These are phyloP conservation scores for Acromyrmex heyeri DNA, from an alignment of 1,140 invertebrate genomes.

Conservation along the genomic window DNA sequence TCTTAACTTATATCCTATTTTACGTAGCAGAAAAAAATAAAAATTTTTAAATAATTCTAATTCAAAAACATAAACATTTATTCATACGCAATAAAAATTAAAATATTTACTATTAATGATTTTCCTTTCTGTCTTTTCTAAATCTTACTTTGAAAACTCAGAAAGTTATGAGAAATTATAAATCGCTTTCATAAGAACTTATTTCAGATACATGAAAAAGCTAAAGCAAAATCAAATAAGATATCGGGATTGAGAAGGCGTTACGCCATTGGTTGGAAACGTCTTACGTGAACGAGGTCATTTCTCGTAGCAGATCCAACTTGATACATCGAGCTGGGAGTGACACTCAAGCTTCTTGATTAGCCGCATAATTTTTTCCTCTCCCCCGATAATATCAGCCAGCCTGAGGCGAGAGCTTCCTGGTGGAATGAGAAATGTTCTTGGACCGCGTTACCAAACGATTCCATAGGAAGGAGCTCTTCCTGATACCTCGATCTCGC, in stretches of 20 bases:
- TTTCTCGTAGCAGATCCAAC: constrained; percentile 65
- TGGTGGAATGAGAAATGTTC: constrained; percentile 57
- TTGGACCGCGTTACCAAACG: constrained; percentile 54
- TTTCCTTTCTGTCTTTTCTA: neutral
- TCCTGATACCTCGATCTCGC: constrained; percentile 55
- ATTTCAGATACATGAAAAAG: neutral
- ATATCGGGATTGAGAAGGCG: constrained; percentile 39
- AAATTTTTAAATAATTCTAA: neutral
- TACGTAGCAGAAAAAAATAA: neutral
- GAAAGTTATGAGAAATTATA: neutral
- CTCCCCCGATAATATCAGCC: constrained; percentile 23
- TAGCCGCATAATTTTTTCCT: constrained; percentile 74
- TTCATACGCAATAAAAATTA: neutral
- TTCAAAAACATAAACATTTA: neutral
- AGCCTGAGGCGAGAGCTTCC: neutral
- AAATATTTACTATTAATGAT: neutral
- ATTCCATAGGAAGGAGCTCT: constrained; percentile 29
- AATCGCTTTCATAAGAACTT: neutral
- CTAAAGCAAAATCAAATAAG: neutral
- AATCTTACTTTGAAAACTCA: neutral
- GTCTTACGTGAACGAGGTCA: constrained; percentile 50
- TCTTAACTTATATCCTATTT: neutral
- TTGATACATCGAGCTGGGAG: constrained; percentile 66
- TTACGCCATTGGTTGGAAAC: constrained; percentile 33
- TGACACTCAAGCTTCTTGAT: constrained; percentile 70